These are phyloP conservation scores for Danaus plexippus DNA, from an alignment of 1,140 invertebrate species.

Conservation along the genomic window DNA sequence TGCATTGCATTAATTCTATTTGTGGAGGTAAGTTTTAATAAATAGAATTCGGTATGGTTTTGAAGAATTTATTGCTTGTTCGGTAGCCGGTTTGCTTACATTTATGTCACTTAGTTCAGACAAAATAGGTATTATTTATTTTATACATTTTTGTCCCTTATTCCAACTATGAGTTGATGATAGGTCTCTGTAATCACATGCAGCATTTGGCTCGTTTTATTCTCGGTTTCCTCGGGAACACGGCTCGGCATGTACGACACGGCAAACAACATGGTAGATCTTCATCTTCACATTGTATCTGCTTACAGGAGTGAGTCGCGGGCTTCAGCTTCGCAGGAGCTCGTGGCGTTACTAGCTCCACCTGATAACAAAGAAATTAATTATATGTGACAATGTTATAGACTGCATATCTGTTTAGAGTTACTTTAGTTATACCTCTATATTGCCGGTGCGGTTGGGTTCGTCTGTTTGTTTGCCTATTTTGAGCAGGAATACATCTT, in stretches of 20 bases:
- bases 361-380: conserved; percentile 24
- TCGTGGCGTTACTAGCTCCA: conserved; percentile 54
- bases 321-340: conserved; percentile 49
- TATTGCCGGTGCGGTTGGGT: conserved; percentile 59
- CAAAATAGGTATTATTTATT: too few relatives aligned
- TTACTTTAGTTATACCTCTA: conserved; percentile 32
- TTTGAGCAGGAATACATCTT: conserved; percentile 58
- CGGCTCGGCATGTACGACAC: conserved; percentile 33
- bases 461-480: conserved; percentile 64
- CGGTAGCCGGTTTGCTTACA: too few relatives aligned
- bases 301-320: conserved; percentile 45
- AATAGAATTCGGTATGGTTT: too few relatives aligned
- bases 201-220: conserved; percentile 14
- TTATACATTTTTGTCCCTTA: too few relatives aligned
- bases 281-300: conserved; percentile 55
- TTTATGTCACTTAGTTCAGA: too few relatives aligned
- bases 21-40: too few relatives aligned
- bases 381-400: not conserved
- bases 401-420: not conserved
- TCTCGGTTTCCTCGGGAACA: conserved; percentile 29
- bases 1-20: too few relatives aligned
- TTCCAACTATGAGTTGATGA: too few relatives aligned
- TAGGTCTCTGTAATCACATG: conserved; percentile 1
- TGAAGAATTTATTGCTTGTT: too few relatives aligned
- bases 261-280: conserved; percentile 42